Conservation (phyloP, 2,888 invertebrate species). For the Agrotis ipsilon region DNA sequence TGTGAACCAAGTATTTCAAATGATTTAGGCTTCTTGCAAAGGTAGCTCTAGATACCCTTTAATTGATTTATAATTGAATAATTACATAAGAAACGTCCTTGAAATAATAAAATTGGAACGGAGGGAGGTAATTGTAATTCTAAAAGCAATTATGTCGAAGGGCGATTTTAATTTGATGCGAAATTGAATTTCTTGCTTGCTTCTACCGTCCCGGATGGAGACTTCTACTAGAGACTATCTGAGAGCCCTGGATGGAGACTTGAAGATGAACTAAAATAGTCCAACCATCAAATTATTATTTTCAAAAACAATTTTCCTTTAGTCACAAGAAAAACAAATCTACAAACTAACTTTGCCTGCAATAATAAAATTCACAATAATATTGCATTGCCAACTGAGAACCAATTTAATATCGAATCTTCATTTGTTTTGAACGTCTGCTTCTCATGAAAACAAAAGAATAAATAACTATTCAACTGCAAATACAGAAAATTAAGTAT, state of each 20-base stretch:
- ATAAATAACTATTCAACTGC: conserved; percentile 6
- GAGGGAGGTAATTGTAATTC: conserved; percentile 32
- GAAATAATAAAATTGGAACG: conserved; percentile 35
- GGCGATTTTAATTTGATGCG: conserved; percentile 49
- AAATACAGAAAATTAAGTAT: not conserved
- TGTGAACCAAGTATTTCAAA: not conserved
- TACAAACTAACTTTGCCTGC: not conserved
- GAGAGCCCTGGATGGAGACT: too few species aligned
- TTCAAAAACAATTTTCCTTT: not conserved
- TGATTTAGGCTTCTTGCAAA: not conserved
- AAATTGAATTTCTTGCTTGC: conserved; percentile 49
- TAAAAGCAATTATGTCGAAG: conserved; percentile 44
- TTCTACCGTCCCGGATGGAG: not conserved
- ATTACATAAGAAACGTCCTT: conserved; percentile 17
- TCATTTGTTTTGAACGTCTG: conserved; percentile 8
- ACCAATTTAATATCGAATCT: conserved; percentile 8
- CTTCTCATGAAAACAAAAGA: conserved; percentile 7
- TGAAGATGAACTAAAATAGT: too few species aligned
- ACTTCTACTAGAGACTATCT: too few species aligned
- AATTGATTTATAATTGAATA: conserved; percentile 17
- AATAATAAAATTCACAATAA: conserved; percentile 11
- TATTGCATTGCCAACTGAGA: conserved; percentile 21
- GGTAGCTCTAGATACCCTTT: not conserved
- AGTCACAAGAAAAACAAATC: too few species aligned
- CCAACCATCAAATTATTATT: conserved; percentile 2